Conservation (phyloP, 2,888 invertebrate species). For the Megalurothrips usitatus region DNA sequence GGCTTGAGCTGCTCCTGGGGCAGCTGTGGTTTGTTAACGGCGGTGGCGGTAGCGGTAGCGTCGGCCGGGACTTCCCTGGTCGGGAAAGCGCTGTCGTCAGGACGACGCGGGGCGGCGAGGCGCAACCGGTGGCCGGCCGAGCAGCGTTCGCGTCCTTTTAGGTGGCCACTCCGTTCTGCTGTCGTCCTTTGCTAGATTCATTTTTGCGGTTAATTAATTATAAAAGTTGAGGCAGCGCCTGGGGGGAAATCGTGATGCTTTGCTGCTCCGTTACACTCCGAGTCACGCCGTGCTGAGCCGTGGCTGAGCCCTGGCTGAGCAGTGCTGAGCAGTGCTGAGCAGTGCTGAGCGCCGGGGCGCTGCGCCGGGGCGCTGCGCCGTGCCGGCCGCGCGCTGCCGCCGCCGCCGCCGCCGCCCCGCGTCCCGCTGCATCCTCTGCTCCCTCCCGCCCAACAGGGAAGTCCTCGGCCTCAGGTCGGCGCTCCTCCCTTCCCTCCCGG, state of each 20-base stretch:
- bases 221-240: neutral
- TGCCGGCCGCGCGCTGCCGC: neutral
- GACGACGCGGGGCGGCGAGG: neutral
- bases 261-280: slow-evolving; percentile 1
- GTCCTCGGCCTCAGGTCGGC: neutral
- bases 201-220: slow-evolving; percentile 11
- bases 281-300: neutral
- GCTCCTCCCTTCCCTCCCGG: neutral
- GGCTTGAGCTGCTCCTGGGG: too few relatives aligned
- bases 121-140: neutral
- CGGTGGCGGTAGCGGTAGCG: too few relatives aligned
- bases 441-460: neutral
- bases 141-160: neutral
- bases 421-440: too few relatives aligned
- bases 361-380: neutral
- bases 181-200: neutral
- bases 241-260: neutral
- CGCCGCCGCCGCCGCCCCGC: neutral
- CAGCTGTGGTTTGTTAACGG: too few relatives aligned
- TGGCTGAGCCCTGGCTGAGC: neutral
- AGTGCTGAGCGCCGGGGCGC: too few relatives aligned
- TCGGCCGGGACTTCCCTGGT: too few relatives aligned
- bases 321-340: too few relatives aligned
- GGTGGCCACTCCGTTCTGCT: neutral
- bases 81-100: too few relatives aligned